Conservation (phyloP, 2,113 vertebrate genomes). For the Sardina pilchardus region DNA sequence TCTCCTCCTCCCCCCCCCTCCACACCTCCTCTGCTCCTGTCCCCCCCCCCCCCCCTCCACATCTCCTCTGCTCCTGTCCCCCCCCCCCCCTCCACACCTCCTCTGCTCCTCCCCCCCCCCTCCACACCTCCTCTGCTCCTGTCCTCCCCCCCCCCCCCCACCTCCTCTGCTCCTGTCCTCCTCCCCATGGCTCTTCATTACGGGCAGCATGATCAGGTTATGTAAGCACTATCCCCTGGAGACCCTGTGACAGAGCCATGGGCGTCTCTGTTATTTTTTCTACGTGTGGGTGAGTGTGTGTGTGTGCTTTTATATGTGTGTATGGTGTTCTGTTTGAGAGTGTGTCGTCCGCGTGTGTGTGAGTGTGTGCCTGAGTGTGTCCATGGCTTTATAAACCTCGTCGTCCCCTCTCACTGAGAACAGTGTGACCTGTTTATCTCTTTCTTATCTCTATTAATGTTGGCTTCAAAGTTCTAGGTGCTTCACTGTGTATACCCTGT, state of each 20-base stretch:
- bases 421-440: background rate
- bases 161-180: no score
- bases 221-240: constrained; percentile 40
- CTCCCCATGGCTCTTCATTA: background rate
- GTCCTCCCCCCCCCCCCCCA: background rate
- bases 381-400: background rate
- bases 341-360: constrained; percentile 6
- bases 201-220: constrained; percentile 44
- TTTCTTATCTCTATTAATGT: background rate
- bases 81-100: background rate
- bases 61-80: background rate
- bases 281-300: background rate
- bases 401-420: background rate
- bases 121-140: background rate
- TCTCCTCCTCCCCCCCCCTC: background rate
- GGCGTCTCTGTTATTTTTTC: constrained; percentile 30
- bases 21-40: background rate
- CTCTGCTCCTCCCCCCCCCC: background rate
- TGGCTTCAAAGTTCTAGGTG: background rate
- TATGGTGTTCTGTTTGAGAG: background rate
- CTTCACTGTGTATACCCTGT: no score
- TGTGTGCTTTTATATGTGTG: background rate
- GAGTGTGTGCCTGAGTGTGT: constrained; percentile 13
- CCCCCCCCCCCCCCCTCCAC: no score
- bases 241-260: constrained; percentile 43